Percentiles rank a stretch among this genome's conserved stretches.
phyloP scores from a whole-genome alignment of 1,140 invertebrate genomes.

The Pseudobourletiella spinata region DNA sequence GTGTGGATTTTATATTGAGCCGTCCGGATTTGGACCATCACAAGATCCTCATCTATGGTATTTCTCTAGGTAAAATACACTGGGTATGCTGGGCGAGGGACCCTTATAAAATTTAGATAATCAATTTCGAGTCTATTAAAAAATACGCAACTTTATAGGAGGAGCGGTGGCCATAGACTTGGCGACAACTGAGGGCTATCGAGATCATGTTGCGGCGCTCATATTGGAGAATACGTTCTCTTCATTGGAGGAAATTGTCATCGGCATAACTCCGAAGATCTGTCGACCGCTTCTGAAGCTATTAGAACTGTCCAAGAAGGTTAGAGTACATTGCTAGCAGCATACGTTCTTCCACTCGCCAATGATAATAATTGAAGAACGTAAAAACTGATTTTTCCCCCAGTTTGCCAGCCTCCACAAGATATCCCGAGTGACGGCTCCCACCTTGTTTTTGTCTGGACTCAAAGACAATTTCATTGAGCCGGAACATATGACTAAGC shows the following conservation, averaged over 20 bases:
- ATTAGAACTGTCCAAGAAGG: conserved; percentile 26
- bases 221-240: conserved; percentile 93
- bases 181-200: conserved; percentile 59
- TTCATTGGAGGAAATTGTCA: conserved; percentile 84
- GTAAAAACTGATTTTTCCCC: neutral
- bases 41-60: conserved; percentile 84
- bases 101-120: too few relatives aligned
- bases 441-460: conserved; percentile 69
- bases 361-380: conserved; percentile 3
- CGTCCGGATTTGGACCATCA: conserved; percentile 70
- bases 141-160: conserved; percentile 46
- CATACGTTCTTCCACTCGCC: neutral
- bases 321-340: conserved; percentile 51
- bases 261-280: neutral
- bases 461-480: conserved; percentile 74
- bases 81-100: too few relatives aligned
- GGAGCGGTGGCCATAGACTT: conserved; percentile 80
- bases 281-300: conserved; percentile 35
- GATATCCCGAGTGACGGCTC: conserved; percentile 36
- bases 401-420: conserved; percentile 7
- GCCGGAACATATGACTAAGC: conserved; percentile 68
- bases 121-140: neutral
- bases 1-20: conserved; percentile 69
- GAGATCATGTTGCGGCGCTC: conserved; percentile 67
- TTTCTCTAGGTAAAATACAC: conserved; percentile 60